Percentiles rank a stretch among this genome's conserved stretches.
phyloP scores from a whole-genome alignment of 1,140 invertebrate species.

The Scaptodrosophila lebanonensis region DNA sequence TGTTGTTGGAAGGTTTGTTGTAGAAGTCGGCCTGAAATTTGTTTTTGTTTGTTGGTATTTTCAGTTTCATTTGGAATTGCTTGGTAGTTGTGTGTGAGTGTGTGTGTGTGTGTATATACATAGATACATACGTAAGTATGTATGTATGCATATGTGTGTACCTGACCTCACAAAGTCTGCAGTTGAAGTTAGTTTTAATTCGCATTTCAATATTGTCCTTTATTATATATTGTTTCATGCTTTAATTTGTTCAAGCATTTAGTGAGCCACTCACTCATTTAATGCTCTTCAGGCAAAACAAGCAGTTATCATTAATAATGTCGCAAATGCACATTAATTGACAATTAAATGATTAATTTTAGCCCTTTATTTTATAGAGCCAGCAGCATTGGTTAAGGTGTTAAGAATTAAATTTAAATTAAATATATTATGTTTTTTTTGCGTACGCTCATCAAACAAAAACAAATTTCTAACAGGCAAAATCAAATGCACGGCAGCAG shows the following conservation, averaged over 20 bases:
- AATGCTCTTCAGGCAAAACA: constrained; percentile 65
- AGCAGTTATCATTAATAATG: constrained; percentile 46
- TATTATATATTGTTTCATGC: constrained; percentile 46
- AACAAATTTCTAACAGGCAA: constrained; percentile 74
- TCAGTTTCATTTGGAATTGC: constrained; percentile 18
- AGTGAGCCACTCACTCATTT: constrained; percentile 25
- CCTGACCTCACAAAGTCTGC: too few relatives aligned
- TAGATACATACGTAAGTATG: too few relatives aligned
- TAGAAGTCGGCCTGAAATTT: constrained; percentile 63
- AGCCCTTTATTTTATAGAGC: too few relatives aligned
- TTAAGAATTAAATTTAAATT: constrained; percentile 50
- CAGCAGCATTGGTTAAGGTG: constrained; percentile 18
- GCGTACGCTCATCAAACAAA: constrained; percentile 50
- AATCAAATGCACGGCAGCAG: constrained; percentile 50
- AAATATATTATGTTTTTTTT: constrained; percentile 25
- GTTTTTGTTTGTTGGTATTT: constrained; percentile 64
- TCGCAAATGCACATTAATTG: too few relatives aligned
- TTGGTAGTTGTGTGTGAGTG: too few relatives aligned
- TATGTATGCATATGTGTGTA: too few relatives aligned
- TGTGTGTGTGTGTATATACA: too few relatives aligned
- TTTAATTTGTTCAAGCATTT: constrained; percentile 2
- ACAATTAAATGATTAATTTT: too few relatives aligned
- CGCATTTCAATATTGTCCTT: constrained; percentile 19
- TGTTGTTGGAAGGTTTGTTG: constrained; percentile 25
- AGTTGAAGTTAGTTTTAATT: too few relatives aligned